Percentiles rank a stretch among this genome's conserved stretches.
These are phyloP conservation scores for Thysanoteuthis rhombus DNA, from an alignment of 2,888 invertebrate species.

Conservation along the genomic window DNA sequence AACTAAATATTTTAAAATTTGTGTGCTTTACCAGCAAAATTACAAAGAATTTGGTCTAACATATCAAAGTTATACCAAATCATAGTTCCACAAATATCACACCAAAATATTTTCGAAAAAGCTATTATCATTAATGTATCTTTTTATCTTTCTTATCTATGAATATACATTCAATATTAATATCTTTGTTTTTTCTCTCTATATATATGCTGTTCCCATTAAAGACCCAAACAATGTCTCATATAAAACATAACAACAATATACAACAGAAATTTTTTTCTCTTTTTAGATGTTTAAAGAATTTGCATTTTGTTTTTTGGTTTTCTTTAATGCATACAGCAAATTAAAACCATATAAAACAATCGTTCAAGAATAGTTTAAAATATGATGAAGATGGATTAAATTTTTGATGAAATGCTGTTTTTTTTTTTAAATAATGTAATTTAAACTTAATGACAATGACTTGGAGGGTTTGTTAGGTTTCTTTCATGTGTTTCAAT, in stretches of 20 bases:
- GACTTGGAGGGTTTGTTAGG: conserved; percentile 12
- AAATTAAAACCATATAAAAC: background rate
- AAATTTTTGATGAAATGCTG: background rate
- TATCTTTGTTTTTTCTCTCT: background rate
- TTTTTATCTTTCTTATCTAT: background rate
- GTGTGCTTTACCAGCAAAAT: background rate
- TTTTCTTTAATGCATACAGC: background rate
- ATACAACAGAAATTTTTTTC: background rate
- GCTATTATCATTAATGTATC: background rate
- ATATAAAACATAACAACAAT: background rate
- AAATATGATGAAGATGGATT: background rate
- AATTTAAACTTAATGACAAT: background rate
- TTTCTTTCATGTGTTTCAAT: background rate
- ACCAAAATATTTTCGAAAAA: background rate
- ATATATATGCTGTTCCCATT: background rate
- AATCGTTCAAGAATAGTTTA: background rate
- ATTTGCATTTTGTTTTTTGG: background rate
- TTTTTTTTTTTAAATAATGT: background rate
- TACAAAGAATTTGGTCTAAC: background rate
- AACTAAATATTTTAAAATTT: background rate
- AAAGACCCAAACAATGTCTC: background rate
- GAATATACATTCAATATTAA: background rate
- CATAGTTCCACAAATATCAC: background rate
- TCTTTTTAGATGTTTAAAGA: background rate
- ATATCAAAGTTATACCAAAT: background rate